Base-by-base conservation (phyloP, 2,888 invertebrate genomes). In the Erebia epiphron region DNA sequence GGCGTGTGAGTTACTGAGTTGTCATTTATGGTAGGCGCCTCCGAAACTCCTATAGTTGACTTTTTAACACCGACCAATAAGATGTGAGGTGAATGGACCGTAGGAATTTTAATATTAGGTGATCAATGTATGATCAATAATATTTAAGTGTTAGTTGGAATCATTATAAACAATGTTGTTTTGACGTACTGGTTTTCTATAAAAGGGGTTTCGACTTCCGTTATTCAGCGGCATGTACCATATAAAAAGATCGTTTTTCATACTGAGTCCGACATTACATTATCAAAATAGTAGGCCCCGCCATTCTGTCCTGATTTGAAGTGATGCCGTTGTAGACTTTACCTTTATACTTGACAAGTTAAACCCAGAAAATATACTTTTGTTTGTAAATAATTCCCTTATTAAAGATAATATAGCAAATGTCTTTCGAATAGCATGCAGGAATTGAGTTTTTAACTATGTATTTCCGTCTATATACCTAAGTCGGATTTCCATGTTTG, bases 21-120 rank as follows among this genome's bases (percentile, higher is more conserved):
- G 46, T 49, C 21, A 62, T 61, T 61, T 4, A 61, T 61, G 43
- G 61, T 46, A 49, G 46, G 46, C 62, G 62, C 62, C 62, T 49
- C 18, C 21, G 49, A 46, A 49, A 49, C 21, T 62, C 21, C 46
- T 62, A 56, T 62, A 16, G 67, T 46, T 60, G 26, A 57, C 50
- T 71, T 68, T 71, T 65, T 68, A 62, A 56, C 56, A 67, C 60
- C 54, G 35, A 68, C 68, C 64, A 60, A 71, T 60, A 64, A 46
- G 62, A 65, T 52, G 2, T 16, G 64, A 69, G 73, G 69, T 73
- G 57, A 71, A 54, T 69, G 73, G 71, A 73, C 73, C 61, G 18
- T 60, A 61, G 60, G 58, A 64, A 69, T 71, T 67, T 50, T 64
- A 73, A 64, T 69, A 73, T 54, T 64, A 71, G 57, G 61, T 62